phyloP scores from a whole-genome alignment of 2,888 invertebrate species.

The Heliconius ismenius region DNA sequence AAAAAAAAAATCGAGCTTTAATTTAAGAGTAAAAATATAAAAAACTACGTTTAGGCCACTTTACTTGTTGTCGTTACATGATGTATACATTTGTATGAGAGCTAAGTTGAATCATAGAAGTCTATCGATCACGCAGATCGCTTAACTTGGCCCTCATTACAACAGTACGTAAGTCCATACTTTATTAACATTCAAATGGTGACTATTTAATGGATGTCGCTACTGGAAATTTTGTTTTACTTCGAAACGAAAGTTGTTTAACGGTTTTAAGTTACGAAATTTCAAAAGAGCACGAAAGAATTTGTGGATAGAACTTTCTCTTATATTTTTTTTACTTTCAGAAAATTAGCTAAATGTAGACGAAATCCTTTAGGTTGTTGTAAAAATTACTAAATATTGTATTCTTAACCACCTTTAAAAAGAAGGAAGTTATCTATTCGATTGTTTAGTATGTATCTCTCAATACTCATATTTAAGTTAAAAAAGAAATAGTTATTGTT shows the following conservation, averaged over 20 bases:
- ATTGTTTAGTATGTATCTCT: too few relatives aligned
- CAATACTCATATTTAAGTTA: too few relatives aligned
- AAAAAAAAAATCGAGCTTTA: neutral
- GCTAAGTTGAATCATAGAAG: conserved; percentile 32
- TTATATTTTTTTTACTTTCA: too few relatives aligned
- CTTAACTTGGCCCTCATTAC: conserved; percentile 19
- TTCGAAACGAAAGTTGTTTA: neutral
- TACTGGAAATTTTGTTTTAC: conserved; percentile 16
- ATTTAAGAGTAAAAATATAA: neutral
- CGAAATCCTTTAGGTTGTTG: too few relatives aligned
- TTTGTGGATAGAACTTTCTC: too few relatives aligned
- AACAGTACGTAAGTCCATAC: conserved; percentile 20
- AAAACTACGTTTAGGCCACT: conserved; percentile 2
- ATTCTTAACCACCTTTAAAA: too few relatives aligned
- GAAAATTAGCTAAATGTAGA: too few relatives aligned
- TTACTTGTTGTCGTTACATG: neutral
- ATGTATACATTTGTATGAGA: conserved; percentile 38
- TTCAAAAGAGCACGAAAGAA: neutral
- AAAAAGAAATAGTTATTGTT: neutral
- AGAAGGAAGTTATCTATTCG: too few relatives aligned
- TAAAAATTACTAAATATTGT: too few relatives aligned
- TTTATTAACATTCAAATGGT: conserved; percentile 24
- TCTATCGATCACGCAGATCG: conserved; percentile 38
- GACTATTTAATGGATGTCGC: conserved; percentile 13
- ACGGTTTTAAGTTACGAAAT: conserved; percentile 2